A percentile compares a stretch with the other conserved stretches of the same genome.
Evolutionary conservation across 2,797 vertebrate species (phyloP).

Genomic region (Chaenodraco wilsoni): DNA sequence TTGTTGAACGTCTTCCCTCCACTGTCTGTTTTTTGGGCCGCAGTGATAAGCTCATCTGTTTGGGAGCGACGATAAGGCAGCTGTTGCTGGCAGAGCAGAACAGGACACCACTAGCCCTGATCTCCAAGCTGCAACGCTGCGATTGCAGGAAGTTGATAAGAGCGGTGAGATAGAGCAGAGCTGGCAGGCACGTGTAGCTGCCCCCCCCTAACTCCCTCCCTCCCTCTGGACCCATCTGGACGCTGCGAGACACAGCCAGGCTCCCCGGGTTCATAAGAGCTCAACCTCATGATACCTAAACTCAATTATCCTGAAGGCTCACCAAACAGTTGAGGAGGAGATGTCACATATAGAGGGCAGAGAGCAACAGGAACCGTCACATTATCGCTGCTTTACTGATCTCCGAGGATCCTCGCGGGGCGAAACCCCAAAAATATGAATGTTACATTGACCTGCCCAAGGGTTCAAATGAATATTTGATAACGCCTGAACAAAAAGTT

Average conservation of each 20-base stretch:
- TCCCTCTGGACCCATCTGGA: conserved; percentile 26
- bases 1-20: neutral
- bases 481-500: neutral
- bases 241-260: conserved; percentile 10
- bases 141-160: conserved; percentile 74
- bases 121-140: conserved; percentile 35
- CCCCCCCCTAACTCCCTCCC: conserved; percentile 7
- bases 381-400: conserved; percentile 22
- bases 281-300: conserved; percentile 68
- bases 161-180: conserved; percentile 19
- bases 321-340: conserved; percentile 33
- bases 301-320: conserved; percentile 58
- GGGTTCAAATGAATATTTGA: neutral
- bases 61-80: conserved; percentile 45
- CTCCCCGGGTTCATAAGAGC: conserved; percentile 57
- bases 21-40: neutral
- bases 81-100: conserved; percentile 38
- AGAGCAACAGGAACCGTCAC: conserved; percentile 29
- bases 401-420: neutral
- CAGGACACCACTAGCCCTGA: conserved; percentile 35
- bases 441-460: too few species aligned
- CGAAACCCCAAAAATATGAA: neutral
- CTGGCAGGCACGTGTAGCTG: conserved; percentile 45
- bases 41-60: conserved; percentile 56
- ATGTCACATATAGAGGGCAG: conserved; percentile 23